Percentiles rank a stretch among this genome's conserved stretches.
Evolutionary conservation across 1,140 invertebrate genomes (phyloP).

Genomic region (Phymorhynchus buccinoides): DNA sequence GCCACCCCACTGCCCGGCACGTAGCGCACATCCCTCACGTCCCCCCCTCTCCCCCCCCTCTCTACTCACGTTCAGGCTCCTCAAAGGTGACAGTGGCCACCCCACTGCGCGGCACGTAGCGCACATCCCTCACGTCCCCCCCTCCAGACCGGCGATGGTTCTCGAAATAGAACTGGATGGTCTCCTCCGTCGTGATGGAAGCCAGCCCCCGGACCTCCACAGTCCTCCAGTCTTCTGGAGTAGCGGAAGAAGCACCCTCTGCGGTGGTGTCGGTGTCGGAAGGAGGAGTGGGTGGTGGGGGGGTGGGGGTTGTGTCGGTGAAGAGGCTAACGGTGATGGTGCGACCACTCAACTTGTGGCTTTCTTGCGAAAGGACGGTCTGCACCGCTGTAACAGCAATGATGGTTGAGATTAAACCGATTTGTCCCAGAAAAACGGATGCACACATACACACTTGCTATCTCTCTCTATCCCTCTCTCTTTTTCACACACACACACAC

Average conservation of each 20-base stretch:
- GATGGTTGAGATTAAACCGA: no score
- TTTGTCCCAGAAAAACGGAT: no score
- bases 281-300: neutral
- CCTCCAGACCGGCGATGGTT: constrained; percentile 47
- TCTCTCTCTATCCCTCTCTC: no score
- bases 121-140: constrained; percentile 38
- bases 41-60: no score
- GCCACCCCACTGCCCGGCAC: neutral
- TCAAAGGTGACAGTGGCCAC: constrained; percentile 27
- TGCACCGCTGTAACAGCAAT: neutral
- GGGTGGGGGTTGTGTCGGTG: neutral
- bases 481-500: no score
- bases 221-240: neutral
- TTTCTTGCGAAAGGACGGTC: constrained; percentile 1
- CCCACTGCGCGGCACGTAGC: neutral
- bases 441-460: no score
- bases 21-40: constrained; percentile 14
- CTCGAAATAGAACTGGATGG: constrained; percentile 47
- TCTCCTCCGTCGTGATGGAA: constrained; percentile 8
- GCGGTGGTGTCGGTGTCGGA: neutral
- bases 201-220: constrained; percentile 14
- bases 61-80: constrained; percentile 20
- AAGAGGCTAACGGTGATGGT: neutral
- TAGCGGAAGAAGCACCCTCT: neutral
- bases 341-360: neutral